phyloP scores from a whole-genome alignment of 2,113 vertebrate species.

The Epinephelus cyanopodus region DNA sequence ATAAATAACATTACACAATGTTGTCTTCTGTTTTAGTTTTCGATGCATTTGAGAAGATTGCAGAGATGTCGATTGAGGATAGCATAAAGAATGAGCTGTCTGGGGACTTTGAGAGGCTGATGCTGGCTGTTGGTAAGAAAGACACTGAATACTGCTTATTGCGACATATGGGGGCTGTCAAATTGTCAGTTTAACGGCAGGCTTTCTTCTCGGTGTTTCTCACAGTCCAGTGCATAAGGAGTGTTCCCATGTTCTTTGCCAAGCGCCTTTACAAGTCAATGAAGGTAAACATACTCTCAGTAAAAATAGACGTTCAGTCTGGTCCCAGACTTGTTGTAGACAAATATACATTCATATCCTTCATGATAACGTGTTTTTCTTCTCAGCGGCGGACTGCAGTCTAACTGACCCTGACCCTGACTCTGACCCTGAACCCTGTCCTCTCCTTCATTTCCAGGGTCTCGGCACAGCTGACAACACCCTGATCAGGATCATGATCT shows the following conservation, averaged over 20 bases:
- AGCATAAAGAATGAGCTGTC: slow-evolving; percentile 95
- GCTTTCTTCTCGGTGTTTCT: slow-evolving; percentile 40
- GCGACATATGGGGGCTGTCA: neutral
- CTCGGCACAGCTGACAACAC: slow-evolving; percentile 96
- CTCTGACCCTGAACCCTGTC: neutral
- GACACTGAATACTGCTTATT: neutral
- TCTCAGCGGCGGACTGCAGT: neutral
- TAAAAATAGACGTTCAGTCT: slow-evolving; percentile 4
- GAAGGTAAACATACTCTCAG: slow-evolving; percentile 87
- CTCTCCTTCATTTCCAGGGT: slow-evolving; percentile 82
- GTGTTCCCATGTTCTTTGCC: slow-evolving; percentile 93
- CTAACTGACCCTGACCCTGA: too few relatives aligned
- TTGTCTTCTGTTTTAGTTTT: slow-evolving; percentile 85
- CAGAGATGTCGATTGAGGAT: slow-evolving; percentile 91
- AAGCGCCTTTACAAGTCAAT: slow-evolving; percentile 95
- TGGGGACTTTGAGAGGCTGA: slow-evolving; percentile 95
- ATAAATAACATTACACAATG: too few relatives aligned
- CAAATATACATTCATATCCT: neutral
- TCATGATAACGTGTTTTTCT: neutral
- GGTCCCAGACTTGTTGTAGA: neutral
- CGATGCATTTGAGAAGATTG: slow-evolving; percentile 92
- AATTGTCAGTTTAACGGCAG: slow-evolving; percentile 4
- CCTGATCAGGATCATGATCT: slow-evolving; percentile 97
- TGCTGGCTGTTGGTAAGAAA: slow-evolving; percentile 94
- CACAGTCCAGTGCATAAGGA: slow-evolving; percentile 92